Base-by-base conservation (phyloP, 2,113 vertebrate species). In the Acrocephalus arundinaceus region DNA sequence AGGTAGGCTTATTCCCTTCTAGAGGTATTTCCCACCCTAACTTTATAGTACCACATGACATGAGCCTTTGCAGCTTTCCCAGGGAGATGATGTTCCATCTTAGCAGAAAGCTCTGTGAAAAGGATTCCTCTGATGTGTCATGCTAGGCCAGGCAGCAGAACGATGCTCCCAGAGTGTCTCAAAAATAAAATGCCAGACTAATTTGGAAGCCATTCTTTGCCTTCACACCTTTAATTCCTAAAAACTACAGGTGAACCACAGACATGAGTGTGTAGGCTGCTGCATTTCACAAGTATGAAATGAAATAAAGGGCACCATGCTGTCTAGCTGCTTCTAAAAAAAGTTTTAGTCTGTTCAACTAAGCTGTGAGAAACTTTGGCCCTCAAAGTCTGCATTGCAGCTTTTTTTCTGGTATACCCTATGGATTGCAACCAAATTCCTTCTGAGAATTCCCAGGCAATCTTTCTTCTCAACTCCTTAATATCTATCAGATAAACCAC, bases 61-160 rank as follows among this genome's bases (percentile, higher is more conserved):
- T 0, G 9, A 94, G 75, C 43, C 39, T 63, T 71, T 86, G 72
- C 72, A 67, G 76, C 72, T 83, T 95, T 94, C 67, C 76, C 37
- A 82, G 72, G 30, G 62, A 87, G 85, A 79, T 0, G 0, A 45
- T 78, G 85, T 78, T 87, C 46, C 5, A 7, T 3, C 72, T 84
- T 57, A 71, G 71, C 33, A 86, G 87, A 94, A 73, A 84, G 55
- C 55, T 30, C 24, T 3, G 2, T 61, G 73, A 46, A 71, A 88
- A 84, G 46, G 45, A 88, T 86, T 67, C 66, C 74, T 89, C 77
- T 93, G 80, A 89, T 89, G n/a, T 91, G 87, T 92, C 91, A 85
- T 54, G 87, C 61, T 59, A 67, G 65, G 55, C 72, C 6, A 3
- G 48, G 65, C 1, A 5, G 68, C 65, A 86, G 88, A 93, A 92